phyloP scores from a whole-genome alignment of 2,113 vertebrate genomes.

The Malurus alboscapulatus region DNA sequence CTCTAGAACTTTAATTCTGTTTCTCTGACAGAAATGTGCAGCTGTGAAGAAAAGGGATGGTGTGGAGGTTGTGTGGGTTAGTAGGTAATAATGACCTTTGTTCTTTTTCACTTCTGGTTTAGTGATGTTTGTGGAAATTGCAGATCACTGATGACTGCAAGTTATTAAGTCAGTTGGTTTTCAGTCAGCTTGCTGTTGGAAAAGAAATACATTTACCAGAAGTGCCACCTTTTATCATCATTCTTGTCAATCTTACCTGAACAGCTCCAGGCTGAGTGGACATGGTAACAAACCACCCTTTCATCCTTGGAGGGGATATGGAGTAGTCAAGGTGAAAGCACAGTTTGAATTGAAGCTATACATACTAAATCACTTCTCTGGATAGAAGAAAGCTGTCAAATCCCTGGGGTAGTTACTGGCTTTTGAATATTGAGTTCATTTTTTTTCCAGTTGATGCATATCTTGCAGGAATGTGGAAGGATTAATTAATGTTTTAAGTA shows the following conservation, averaged over 20 bases:
- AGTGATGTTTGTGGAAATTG: not conserved
- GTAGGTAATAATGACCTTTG: not conserved
- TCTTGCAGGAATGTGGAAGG: conserved; percentile 11
- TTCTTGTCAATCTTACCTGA: not conserved
- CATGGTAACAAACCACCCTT: not conserved
- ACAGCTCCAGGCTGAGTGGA: not conserved
- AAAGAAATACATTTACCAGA: not conserved
- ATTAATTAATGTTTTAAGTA: conserved; percentile 49
- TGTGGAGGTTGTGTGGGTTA: not conserved
- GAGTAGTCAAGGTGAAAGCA: not conserved
- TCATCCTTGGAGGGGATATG: not conserved
- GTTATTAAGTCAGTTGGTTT: not conserved
- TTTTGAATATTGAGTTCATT: conserved; percentile 30
- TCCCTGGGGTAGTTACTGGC: conserved; percentile 16
- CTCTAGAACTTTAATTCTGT: not conserved
- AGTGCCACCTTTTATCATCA: not conserved
- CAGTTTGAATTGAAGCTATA: not conserved
- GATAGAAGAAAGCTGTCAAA: not conserved
- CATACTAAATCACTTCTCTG: not conserved
- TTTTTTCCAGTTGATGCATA: conserved; percentile 35
- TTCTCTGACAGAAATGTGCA: conserved; percentile 8
- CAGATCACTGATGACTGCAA: not conserved
- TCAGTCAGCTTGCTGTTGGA: not conserved
- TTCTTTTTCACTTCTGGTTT: not conserved
- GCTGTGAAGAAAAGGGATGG: not conserved